Percentiles rank a stretch among this genome's conserved stretches.
Conservation (phyloP, 2,888 invertebrate genomes). For the Elysia crispata region DNA sequence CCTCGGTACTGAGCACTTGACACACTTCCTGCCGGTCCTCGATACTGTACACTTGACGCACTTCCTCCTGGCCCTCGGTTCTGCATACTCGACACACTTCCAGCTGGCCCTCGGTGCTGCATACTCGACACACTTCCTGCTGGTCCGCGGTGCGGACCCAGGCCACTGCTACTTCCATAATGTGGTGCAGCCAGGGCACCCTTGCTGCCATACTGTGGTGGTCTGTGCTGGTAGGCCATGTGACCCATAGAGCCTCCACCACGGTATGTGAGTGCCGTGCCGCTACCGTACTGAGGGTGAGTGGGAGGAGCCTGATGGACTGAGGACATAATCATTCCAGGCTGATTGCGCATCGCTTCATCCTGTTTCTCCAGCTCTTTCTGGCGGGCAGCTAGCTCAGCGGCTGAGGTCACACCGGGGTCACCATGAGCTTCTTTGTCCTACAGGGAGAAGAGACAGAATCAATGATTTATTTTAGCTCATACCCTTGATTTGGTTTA, state of each 20-base stretch:
- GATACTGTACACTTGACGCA: too few species aligned
- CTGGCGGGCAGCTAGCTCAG: slow-evolving; percentile 29
- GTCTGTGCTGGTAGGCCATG: slow-evolving; percentile 37
- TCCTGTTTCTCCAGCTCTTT: slow-evolving; percentile 44
- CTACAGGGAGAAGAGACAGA: background rate
- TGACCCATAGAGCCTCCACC: background rate
- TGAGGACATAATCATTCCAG: background rate
- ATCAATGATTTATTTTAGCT: too few species aligned
- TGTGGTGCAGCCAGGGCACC: background rate
- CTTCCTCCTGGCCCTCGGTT: too few species aligned
- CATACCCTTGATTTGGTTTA: too few species aligned
- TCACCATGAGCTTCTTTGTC: slow-evolving; percentile 48
- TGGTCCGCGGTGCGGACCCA: too few species aligned
- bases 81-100: background rate
- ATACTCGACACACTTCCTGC: too few species aligned
- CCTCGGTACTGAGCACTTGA: background rate
- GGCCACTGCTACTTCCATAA: background rate
- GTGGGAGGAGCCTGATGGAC: too few species aligned
- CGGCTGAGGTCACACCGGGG: slow-evolving; percentile 40
- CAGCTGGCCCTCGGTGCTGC: background rate
- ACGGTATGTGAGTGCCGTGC: too few species aligned
- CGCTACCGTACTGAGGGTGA: too few species aligned
- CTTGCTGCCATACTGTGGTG: slow-evolving; percentile 3
- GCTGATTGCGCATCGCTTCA: slow-evolving; percentile 39
- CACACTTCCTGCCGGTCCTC: background rate